These are phyloP conservation scores for Scaptodrosophila lebanonensis DNA, from an alignment of 1,140 invertebrate genomes.

Conservation along the genomic window DNA sequence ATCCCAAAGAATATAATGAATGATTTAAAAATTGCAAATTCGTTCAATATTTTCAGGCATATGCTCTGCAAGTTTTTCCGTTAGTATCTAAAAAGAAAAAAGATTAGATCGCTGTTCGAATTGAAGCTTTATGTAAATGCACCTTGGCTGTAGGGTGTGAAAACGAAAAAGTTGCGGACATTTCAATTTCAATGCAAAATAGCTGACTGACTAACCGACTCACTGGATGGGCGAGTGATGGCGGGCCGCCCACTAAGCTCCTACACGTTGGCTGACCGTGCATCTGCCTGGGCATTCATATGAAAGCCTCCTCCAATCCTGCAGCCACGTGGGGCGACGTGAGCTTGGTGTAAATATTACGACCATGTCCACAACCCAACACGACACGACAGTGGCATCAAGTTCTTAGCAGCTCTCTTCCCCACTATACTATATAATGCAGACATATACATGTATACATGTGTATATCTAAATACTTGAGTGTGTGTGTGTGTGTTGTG, in stretches of 20 bases:
- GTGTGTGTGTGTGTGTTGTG: too few species aligned
- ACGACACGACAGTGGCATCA: too few species aligned
- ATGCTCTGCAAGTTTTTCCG: too few species aligned
- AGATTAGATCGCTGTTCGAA: too few species aligned
- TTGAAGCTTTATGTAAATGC: too few species aligned
- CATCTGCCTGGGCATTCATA: slow-evolving; percentile 11
- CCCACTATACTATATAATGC: too few species aligned
- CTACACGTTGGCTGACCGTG: neutral
- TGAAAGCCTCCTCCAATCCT: slow-evolving; percentile 19
- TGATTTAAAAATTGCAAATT: too few species aligned
- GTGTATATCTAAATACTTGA: slow-evolving; percentile 17
- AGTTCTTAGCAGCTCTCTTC: too few species aligned
- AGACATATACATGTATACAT: slow-evolving; percentile 26
- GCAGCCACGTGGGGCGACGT: slow-evolving; percentile 15
- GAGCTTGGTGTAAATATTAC: slow-evolving; percentile 59
- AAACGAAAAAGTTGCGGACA: slow-evolving; percentile 42
- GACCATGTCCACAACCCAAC: slow-evolving; percentile 37
- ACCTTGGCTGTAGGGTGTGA: slow-evolving; percentile 1
- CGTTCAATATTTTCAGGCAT: too few species aligned
- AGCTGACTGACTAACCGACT: slow-evolving; percentile 27
- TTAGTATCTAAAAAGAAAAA: too few species aligned
- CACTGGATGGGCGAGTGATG: neutral
- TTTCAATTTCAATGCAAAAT: slow-evolving; percentile 70
- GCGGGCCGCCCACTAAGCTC: too few species aligned
- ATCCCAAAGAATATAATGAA: too few species aligned